Evolutionary conservation across 2,113 vertebrate species (phyloP).

Genomic region (Corythaixoides concolor): DNA sequence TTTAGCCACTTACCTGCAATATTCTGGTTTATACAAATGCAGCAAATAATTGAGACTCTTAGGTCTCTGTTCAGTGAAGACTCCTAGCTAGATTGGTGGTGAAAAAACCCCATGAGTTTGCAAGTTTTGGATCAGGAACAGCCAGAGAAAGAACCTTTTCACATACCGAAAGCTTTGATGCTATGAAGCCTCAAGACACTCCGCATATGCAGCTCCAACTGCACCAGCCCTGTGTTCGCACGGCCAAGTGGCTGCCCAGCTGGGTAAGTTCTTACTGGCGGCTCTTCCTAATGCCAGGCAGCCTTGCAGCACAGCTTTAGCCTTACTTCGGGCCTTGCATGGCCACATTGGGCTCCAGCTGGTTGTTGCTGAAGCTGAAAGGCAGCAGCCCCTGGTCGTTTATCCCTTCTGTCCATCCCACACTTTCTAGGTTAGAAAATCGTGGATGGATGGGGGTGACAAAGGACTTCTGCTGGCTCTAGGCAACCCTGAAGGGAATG

Average conservation of each 20-base stretch:
- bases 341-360: neutral
- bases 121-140: neutral
- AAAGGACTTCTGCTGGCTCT: neutral
- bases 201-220: neutral
- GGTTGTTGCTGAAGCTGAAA: neutral
- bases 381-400: neutral
- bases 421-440: neutral
- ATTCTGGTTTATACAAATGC: neutral
- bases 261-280: neutral
- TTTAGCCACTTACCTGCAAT: neutral
- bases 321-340: neutral
- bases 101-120: neutral
- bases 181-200: neutral
- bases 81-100: neutral
- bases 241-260: neutral
- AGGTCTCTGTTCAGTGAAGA: neutral
- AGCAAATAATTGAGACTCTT: neutral
- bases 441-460: rapidly evolving
- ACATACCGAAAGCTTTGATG: neutral
- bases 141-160: neutral
- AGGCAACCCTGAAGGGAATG: neutral
- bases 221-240: rapidly evolving
- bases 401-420: neutral
- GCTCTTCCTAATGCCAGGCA: neutral
- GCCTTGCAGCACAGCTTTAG: neutral